Base-by-base conservation (phyloP, 1,140 invertebrate genomes). In the Sycophila sp. region DNA sequence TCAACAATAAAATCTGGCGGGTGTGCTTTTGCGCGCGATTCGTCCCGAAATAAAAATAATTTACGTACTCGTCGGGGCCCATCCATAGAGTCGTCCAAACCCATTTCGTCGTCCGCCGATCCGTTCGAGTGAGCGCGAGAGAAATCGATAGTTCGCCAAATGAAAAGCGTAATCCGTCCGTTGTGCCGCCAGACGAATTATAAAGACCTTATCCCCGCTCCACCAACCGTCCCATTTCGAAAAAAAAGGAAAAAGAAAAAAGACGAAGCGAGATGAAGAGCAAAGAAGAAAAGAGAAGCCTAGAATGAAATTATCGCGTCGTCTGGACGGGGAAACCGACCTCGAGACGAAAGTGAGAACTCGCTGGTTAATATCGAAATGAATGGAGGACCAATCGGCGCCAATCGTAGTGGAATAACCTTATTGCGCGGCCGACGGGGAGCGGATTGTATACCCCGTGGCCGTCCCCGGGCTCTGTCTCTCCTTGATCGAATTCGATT, bases 401-500 rank as follows among this genome's bases (percentile, higher is more conserved):
- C 40, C 74, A 77, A 81, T 73, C 76, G 71, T 77, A 77, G 76
- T 77, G 78, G 76, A 79, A 81, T 80, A 78, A 81, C 75, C 77
- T 77, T 76, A 80, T 80, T 77, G 79, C 74, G 30, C 47, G 30
- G 49, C 34, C 24, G 40, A 19, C 62, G 63, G 53, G 13, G 11
- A 62, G 34, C n/a, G 32, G n/a, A 13, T 30, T 19, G 0, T 1
- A 26, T 62, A 17, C 10, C 34, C 28, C 15, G 4, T n/a, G 17
- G 22, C 11, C 11, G 38, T 32, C 28, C 19, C 6, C 6, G 4
- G 19, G 22, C 34, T 15, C 34, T 45, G 45, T n/a, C 47, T 53
- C 4, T 40, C 32, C 42, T 59, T 30, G 26, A 58, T 66, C 47
- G 34, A 60, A 51, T 66, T 71, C 19, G 55, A 68, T 62, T 69